Evolutionary conservation across 2,113 vertebrate genomes (phyloP).

Genomic region (Hymenochirus boettgeri): DNA sequence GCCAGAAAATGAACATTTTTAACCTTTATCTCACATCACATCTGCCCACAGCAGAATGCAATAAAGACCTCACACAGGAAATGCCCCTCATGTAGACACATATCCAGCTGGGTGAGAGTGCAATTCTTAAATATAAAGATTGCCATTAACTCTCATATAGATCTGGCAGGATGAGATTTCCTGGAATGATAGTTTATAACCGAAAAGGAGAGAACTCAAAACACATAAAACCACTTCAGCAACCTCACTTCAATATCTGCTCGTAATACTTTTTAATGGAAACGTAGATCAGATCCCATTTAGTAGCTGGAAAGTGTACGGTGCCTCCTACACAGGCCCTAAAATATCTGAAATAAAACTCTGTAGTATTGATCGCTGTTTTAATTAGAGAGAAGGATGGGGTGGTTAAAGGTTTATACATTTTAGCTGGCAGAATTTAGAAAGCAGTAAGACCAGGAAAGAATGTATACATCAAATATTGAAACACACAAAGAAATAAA

Average conservation of each 20-base stretch:
- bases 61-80: constrained; percentile 9
- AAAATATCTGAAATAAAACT: neutral
- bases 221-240: neutral
- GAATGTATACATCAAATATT: too few relatives aligned
- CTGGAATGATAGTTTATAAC: neutral
- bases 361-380: neutral
- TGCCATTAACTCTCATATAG: neutral
- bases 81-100: neutral
- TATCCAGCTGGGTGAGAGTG: neutral
- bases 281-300: neutral
- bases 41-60: constrained; percentile 20
- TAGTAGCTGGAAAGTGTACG: neutral
- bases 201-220: neutral
- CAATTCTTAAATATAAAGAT: neutral
- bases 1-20: constrained; percentile 20
- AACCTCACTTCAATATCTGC: neutral
- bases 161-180: neutral
- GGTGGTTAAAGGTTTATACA: neutral
- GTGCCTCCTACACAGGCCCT: neutral
- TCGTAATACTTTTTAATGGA: constrained; percentile 1
- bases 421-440: neutral
- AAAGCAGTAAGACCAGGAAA: too few relatives aligned
- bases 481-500: too few relatives aligned
- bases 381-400: neutral
- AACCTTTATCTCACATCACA: constrained; percentile 18